Base-by-base conservation (phyloP, 2,888 invertebrate species). In the Paralinhomoeus sp. region DNA sequence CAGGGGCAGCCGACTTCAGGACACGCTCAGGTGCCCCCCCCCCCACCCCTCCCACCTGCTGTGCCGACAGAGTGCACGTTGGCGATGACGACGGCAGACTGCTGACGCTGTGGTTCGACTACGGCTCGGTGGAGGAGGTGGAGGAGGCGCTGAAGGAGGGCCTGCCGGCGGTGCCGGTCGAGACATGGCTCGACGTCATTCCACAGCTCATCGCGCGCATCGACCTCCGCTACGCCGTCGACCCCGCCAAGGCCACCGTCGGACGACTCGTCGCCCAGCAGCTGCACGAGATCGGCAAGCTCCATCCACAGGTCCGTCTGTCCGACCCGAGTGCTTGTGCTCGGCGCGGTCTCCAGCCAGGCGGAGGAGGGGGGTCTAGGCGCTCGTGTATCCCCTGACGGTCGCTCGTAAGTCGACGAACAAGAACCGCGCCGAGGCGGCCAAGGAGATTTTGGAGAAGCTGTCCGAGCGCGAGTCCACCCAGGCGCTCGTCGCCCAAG, bases 121-220 rank as follows among this genome's bases (percentile, higher is more conserved):
- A 87, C 42, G 58, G 57, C 12, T 53, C 91, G 51, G 77, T 80
- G 67, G 74, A 78, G 0, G 82, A 84, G 53, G 89, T 93, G 0
- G 80, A 84, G 58, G 85, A 91, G 51, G 85, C 87, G 0, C 73
- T 99, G 35, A 73, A 77, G 1, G 87, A 85, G 54, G 89, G 89
- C 1, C 79, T 93, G 51, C 75, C 81, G 53, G 74, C 80, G 1
- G 87, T 93, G 36, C 85, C 89, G 60, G 84, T 97, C 48, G 87
- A 91, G 58, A 93, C 89, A 2, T 99, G 97, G 97, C 71, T 99
- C 13, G 93, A 97, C 69, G 91, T 99, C 0, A 91, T 99, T 53
- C 97, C 97, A 0, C 97, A 99, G 63, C 69, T 99, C 27, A 97
- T 99, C 51, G 93, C 97, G 0, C 73, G 97, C 43, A 91, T 99